These are phyloP conservation scores for Meteorus colon DNA, from an alignment of 2,888 invertebrate genomes.

Conservation along the genomic window DNA sequence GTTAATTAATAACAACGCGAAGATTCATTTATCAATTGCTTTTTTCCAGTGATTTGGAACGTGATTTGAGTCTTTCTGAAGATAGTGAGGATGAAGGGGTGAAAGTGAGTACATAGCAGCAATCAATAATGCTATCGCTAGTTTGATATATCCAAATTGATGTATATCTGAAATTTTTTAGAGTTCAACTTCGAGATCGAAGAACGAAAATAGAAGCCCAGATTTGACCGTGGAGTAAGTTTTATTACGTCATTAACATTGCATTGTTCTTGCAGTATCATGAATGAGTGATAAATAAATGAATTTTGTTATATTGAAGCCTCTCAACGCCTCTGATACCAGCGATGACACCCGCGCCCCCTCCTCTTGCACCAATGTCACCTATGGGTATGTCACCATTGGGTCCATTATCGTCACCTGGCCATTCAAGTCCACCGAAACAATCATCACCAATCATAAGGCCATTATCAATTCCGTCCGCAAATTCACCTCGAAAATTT, in stretches of 20 bases:
- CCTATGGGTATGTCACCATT: constrained; percentile 67
- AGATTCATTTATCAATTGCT: not conserved
- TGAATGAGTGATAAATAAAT: not conserved
- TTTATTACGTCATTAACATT: not conserved
- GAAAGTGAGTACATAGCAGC: constrained; percentile 60
- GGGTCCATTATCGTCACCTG: constrained; percentile 61
- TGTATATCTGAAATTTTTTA: constrained; percentile 21
- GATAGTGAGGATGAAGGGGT: constrained; percentile 84
- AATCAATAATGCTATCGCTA: constrained; percentile 9
- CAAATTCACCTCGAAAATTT: constrained; percentile 51
- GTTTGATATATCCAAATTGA: not conserved
- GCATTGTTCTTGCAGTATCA: not conserved
- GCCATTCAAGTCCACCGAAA: constrained; percentile 58
- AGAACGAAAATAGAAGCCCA: constrained; percentile 60
- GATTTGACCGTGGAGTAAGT: constrained; percentile 64
- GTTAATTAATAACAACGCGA: not conserved
- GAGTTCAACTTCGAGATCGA: constrained; percentile 58
- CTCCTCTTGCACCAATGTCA: constrained; percentile 75
- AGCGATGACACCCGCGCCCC: constrained; percentile 67
- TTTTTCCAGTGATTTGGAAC: constrained; percentile 76
- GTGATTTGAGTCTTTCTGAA: constrained; percentile 84
- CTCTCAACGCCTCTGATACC: constrained; percentile 74
- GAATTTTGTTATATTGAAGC: constrained; percentile 62
- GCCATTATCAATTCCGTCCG: constrained; percentile 55
- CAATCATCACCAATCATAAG: constrained; percentile 54